Percentiles rank a stretch among this genome's conserved stretches.
Evolutionary conservation across 2,888 invertebrate species (phyloP).

Genomic region (Amiota mariae): DNA sequence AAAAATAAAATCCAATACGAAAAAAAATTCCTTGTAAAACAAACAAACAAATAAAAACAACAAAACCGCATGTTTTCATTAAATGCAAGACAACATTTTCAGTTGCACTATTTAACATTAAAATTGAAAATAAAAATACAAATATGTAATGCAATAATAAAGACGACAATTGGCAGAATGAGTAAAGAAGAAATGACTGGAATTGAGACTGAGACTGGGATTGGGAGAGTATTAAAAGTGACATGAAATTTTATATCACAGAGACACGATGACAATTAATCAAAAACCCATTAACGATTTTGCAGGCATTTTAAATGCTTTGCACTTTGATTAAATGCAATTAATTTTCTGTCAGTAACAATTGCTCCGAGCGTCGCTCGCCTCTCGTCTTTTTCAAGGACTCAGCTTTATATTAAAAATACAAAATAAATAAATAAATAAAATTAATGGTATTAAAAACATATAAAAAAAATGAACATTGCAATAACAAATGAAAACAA

Average conservation of each 20-base stretch:
- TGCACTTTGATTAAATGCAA: slow-evolving; percentile 57
- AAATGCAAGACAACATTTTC: slow-evolving; percentile 6
- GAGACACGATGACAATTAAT: slow-evolving; percentile 19
- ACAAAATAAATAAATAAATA: slow-evolving; percentile 2
- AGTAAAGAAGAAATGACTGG: neutral
- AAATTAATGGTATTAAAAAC: neutral
- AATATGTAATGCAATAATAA: neutral
- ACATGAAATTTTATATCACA: neutral
- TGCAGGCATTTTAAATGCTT: slow-evolving; percentile 27
- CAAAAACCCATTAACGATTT: slow-evolving; percentile 32
- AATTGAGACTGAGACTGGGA: neutral
- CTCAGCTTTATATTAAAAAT: too few species aligned
- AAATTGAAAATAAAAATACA: slow-evolving; percentile 11
- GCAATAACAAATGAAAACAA: neutral
- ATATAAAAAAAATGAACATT: too few species aligned
- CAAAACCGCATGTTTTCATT: neutral
- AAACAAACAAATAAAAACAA: neutral
- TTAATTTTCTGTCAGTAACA: slow-evolving; percentile 63
- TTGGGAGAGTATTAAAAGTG: neutral
- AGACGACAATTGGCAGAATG: neutral
- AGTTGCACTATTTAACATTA: slow-evolving; percentile 2
- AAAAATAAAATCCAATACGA: neutral
- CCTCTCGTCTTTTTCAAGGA: too few species aligned
- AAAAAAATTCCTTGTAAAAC: neutral
- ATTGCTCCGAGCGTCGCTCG: slow-evolving; percentile 39